Percentiles rank a stretch among this genome's conserved stretches.
Conservation (phyloP, 2,113 vertebrate species). For the Bambusicola thoracicus region DNA sequence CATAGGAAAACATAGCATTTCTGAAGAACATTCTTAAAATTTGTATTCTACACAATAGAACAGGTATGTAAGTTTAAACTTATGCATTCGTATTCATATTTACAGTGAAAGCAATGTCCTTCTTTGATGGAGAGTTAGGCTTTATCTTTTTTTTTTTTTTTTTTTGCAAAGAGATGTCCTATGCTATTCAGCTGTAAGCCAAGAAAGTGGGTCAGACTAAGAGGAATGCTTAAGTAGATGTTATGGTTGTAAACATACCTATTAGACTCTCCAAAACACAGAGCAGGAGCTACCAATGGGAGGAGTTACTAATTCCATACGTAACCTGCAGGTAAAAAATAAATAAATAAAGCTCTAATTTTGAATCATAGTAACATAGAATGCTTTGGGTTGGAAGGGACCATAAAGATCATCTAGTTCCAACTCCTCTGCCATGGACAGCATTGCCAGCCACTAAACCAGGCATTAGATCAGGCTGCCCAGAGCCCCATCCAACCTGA, state of each 20-base stretch:
- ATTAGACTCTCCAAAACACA: neutral
- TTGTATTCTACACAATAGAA: neutral
- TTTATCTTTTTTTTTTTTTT: neutral
- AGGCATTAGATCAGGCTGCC: no score
- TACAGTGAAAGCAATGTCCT: neutral
- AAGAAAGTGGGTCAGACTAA: neutral
- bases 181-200: neutral
- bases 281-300: neutral
- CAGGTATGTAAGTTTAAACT: neutral
- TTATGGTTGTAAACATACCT: neutral
- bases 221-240: neutral
- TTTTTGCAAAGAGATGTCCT: neutral
- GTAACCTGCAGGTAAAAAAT: neutral
- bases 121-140: neutral
- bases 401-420: no score
- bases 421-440: no score
- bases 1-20: neutral
- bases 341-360: neutral
- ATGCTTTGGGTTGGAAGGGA: no score
- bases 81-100: neutral
- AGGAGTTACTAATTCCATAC: neutral
- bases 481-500: no score
- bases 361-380: neutral
- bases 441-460: no score
- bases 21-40: neutral